These are phyloP conservation scores for Antechinus flavipes DNA, from an alignment of 2,113 vertebrate genomes.

Conservation along the genomic window DNA sequence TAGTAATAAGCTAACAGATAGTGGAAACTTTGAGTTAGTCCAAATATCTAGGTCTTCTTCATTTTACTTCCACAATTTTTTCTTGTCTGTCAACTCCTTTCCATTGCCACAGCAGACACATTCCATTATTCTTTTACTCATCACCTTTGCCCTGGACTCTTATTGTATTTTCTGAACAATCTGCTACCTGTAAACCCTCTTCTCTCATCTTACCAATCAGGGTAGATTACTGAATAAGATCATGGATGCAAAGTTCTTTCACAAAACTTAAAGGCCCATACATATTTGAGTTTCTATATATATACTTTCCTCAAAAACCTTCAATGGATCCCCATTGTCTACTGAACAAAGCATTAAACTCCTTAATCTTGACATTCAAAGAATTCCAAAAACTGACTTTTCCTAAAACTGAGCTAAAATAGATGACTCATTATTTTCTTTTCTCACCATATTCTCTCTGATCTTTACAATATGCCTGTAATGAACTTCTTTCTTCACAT, in stretches of 20 bases:
- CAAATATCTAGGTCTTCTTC: constrained; percentile 55
- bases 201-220: neutral
- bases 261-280: neutral
- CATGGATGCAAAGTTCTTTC: neutral
- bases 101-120: neutral
- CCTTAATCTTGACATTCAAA: neutral
- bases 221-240: neutral
- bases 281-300: neutral
- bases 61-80: constrained; percentile 34
- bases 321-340: neutral
- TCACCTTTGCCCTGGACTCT: neutral
- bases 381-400: neutral
- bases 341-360: neutral
- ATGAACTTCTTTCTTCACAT: neutral
- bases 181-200: neutral
- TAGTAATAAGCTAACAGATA: constrained; percentile 70
- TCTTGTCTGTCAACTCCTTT: neutral
- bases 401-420: neutral
- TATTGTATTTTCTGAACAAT: neutral
- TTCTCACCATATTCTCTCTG: neutral
- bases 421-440: neutral
- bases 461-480: neutral
- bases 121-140: neutral
- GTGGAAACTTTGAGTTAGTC: constrained; percentile 66
- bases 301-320: neutral